phyloP scores from a whole-genome alignment of 2,113 vertebrate genomes.

The Petrocephalus zakoni region DNA sequence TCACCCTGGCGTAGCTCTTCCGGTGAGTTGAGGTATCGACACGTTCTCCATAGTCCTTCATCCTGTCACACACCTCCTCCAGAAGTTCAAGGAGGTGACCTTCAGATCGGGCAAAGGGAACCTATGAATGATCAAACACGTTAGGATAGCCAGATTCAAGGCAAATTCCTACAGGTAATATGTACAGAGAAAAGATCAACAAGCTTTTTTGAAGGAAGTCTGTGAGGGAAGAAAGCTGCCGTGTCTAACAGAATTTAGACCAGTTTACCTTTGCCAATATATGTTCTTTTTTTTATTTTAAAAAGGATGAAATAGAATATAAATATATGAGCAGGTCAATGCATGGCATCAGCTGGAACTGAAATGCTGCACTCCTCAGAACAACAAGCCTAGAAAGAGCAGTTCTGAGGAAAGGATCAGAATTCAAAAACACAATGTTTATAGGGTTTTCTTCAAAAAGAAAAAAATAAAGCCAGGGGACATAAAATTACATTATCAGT shows the following conservation, averaged over 20 bases:
- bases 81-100: slow-evolving; percentile 86
- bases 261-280: neutral
- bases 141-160: neutral
- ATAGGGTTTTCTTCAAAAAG: neutral
- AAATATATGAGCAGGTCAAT: neutral
- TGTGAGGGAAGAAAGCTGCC: neutral
- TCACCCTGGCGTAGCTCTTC: slow-evolving; percentile 72
- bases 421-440: neutral
- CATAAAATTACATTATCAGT: neutral
- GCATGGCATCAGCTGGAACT: neutral
- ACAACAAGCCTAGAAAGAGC: neutral
- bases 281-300: neutral
- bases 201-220: neutral
- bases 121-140: slow-evolving; percentile 50
- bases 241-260: neutral
- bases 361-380: neutral
- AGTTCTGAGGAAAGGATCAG: neutral
- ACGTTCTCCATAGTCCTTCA: slow-evolving; percentile 84
- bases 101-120: slow-evolving; percentile 84
- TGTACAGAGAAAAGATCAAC: neutral
- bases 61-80: slow-evolving; percentile 84
- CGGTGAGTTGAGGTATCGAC: slow-evolving; percentile 66
- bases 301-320: neutral
- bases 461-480: neutral
- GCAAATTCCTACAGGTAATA: neutral